These are phyloP conservation scores for Toxonevra muliebris DNA, from an alignment of 2,888 invertebrate genomes.

Conservation along the genomic window DNA sequence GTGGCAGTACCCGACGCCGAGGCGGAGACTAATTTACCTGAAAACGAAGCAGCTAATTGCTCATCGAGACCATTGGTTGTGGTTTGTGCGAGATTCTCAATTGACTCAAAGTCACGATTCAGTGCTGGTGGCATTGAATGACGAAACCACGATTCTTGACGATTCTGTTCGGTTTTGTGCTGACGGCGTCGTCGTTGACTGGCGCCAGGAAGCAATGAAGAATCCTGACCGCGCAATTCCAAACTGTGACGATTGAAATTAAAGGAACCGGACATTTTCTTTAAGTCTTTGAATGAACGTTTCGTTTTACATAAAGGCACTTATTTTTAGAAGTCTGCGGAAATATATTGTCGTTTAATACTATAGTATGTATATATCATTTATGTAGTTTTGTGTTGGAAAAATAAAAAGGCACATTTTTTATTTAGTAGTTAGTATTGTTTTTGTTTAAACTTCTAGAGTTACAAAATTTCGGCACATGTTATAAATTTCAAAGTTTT, in stretches of 20 bases:
- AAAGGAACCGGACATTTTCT: conserved; percentile 46
- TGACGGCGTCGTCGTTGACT: conserved; percentile 46
- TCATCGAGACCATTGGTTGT: conserved; percentile 51
- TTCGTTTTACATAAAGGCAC: too few species aligned
- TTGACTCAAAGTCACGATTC: conserved; percentile 58
- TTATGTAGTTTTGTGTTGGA: too few species aligned
- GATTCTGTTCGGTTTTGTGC: conserved; percentile 47
- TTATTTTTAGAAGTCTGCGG: too few species aligned
- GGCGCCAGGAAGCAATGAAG: conserved; percentile 24
- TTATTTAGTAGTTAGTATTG: too few species aligned
- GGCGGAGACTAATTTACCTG: conserved; percentile 41
- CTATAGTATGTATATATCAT: too few species aligned
- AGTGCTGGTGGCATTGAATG: conserved; percentile 61
- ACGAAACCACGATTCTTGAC: conserved; percentile 59
- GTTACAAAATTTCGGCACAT: too few species aligned
- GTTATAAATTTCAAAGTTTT: too few species aligned
- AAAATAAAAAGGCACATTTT: too few species aligned
- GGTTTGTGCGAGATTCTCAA: conserved; percentile 54
- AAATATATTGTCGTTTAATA: too few species aligned
- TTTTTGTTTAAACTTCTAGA: too few species aligned
- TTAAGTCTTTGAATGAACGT: too few species aligned
- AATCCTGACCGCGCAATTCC: conserved; percentile 48
- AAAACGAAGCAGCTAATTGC: conserved; percentile 52
- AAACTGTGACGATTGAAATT: conserved; percentile 50
- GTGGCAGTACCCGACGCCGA: conserved; percentile 28